Percentiles rank a stretch among this genome's conserved stretches.
phyloP scores from a whole-genome alignment of 1,140 invertebrate species.

The Trachelipus rathkii region DNA sequence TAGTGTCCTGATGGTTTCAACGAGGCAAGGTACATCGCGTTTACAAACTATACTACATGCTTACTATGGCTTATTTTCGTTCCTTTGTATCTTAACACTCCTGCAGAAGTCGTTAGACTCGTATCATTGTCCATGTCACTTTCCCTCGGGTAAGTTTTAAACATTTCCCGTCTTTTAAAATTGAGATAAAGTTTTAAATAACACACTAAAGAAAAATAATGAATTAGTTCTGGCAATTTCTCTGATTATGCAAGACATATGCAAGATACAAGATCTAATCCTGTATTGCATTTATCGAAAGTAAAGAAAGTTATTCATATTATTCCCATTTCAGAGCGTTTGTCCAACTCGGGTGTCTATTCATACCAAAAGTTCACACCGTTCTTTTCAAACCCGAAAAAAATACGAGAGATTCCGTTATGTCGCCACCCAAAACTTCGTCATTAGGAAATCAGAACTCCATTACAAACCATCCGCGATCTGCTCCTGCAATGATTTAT shows the following conservation, averaged over 20 bases:
- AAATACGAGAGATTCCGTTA: slow-evolving; percentile 62
- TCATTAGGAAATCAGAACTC: background rate
- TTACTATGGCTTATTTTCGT: slow-evolving; percentile 73
- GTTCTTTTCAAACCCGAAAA: slow-evolving; percentile 65
- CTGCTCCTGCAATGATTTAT: background rate
- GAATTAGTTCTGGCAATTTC: too few species aligned
- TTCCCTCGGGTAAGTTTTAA: slow-evolving; percentile 52
- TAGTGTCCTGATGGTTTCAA: slow-evolving; percentile 71
- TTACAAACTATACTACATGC: slow-evolving; percentile 72
- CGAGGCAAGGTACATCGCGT: slow-evolving; percentile 67
- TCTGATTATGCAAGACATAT: too few species aligned
- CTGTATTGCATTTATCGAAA: too few species aligned
- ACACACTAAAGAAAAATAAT: too few species aligned
- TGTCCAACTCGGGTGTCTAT: slow-evolving; percentile 57
- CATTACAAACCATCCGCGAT: background rate
- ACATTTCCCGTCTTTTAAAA: too few species aligned
- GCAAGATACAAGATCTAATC: too few species aligned
- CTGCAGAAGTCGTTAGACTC: slow-evolving; percentile 53
- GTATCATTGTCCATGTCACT: slow-evolving; percentile 58
- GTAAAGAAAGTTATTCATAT: too few species aligned
- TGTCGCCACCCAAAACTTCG: slow-evolving; percentile 50
- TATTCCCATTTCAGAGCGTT: slow-evolving; percentile 49
- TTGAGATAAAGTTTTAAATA: too few species aligned
- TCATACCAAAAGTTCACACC: slow-evolving; percentile 62
- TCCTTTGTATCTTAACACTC: slow-evolving; percentile 62